Evolutionary conservation across 1,140 invertebrate genomes (phyloP).

Genomic region (Drosophila grimshawi): DNA sequence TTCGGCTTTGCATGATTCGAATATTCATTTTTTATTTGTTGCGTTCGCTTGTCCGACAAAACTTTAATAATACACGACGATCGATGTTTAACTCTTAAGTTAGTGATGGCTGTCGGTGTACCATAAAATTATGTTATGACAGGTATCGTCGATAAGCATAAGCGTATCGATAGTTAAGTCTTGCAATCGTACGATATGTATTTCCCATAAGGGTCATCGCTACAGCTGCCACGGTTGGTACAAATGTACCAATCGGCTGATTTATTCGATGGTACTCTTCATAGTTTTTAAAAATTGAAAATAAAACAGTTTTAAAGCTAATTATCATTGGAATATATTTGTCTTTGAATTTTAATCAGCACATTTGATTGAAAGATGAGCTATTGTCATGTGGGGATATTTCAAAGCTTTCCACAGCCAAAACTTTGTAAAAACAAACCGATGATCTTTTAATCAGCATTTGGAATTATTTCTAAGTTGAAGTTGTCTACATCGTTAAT

Average conservation of each 20-base stretch:
- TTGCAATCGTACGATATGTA: neutral
- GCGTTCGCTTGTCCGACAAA: constrained; percentile 13
- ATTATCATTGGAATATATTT: no score
- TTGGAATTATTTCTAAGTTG: no score
- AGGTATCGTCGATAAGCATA: constrained; percentile 3
- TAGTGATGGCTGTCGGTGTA: neutral
- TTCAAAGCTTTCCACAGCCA: no score
- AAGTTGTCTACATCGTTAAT: no score
- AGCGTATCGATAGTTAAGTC: neutral
- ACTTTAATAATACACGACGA: constrained; percentile 21
- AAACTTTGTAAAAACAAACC: no score
- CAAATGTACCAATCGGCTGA: neutral
- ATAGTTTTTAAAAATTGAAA: no score
- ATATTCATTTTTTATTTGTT: constrained; percentile 23
- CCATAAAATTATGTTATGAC: neutral
- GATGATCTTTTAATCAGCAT: no score
- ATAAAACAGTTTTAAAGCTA: no score
- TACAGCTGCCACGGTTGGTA: neutral
- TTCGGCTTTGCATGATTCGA: constrained; percentile 37
- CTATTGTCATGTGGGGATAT: no score
- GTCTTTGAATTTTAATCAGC: no score
- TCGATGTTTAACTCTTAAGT: constrained; percentile 17
- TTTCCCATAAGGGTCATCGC: no score
- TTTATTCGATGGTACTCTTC: neutral
- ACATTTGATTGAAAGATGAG: no score